Evolutionary conservation across 2,113 vertebrate genomes (phyloP).

Genomic region (Xenopus laevis): DNA sequence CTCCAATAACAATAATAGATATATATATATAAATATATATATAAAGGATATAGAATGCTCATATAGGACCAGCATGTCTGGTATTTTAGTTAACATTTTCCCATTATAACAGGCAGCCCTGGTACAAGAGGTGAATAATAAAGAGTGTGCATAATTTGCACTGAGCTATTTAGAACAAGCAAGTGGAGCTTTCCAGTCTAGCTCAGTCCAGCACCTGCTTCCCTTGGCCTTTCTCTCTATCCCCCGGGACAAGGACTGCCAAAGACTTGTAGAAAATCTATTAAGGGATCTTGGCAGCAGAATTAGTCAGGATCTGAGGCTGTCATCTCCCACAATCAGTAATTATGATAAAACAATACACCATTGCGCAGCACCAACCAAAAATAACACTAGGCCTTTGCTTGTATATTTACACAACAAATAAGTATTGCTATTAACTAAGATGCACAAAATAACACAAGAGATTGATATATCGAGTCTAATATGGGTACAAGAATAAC

Average conservation of each 20-base stretch:
- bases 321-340: conserved; percentile 18
- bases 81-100: too few relatives aligned
- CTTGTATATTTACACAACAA: neutral
- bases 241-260: conserved; percentile 18
- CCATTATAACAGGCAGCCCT: neutral
- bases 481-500: too few relatives aligned
- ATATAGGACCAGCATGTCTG: too few relatives aligned
- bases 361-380: neutral
- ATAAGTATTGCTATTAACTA: too few relatives aligned
- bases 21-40: too few relatives aligned
- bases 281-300: conserved; percentile 32
- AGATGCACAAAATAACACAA: too few relatives aligned
- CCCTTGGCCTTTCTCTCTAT: conserved; percentile 16
- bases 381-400: neutral
- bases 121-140: conserved; percentile 16
- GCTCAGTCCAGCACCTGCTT: conserved; percentile 29
- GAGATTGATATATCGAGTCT: too few relatives aligned
- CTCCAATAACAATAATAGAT: too few relatives aligned
- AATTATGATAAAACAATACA: conserved; percentile 26
- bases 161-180: conserved; percentile 14
- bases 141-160: neutral
- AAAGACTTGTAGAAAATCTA: conserved; percentile 36
- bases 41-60: too few relatives aligned
- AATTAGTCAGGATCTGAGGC: conserved; percentile 25
- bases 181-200: neutral